Evolutionary conservation across 2,888 invertebrate genomes (phyloP).

Genomic region (Leptogaster cylindrica): DNA sequence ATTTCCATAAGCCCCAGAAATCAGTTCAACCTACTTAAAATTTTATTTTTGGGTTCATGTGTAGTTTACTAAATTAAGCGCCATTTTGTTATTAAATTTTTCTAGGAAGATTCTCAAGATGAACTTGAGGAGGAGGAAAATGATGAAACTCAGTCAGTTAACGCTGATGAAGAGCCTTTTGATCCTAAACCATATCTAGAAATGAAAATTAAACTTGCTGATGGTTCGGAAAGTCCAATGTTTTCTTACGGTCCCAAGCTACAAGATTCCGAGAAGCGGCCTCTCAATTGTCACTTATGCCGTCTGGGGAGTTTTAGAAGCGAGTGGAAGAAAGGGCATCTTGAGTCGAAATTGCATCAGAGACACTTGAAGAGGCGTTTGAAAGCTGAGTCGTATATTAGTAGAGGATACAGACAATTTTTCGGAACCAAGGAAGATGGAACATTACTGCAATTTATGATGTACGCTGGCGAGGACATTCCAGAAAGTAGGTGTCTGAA

Average conservation of each 20-base stretch:
- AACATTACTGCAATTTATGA: conserved; percentile 27
- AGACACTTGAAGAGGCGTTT: conserved; percentile 6
- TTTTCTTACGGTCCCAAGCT: conserved; percentile 45
- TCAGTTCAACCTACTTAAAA: neutral
- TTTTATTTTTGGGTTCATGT: no score
- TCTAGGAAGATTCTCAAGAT: neutral
- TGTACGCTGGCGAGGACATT: conserved; percentile 44
- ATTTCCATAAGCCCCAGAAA: no score
- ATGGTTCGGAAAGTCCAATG: conserved; percentile 37
- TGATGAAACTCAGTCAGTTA: neutral
- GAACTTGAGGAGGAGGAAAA: neutral
- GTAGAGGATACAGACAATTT: conserved; percentile 1
- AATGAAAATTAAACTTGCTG: conserved; percentile 39
- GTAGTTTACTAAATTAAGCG: neutral
- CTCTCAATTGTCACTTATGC: conserved; percentile 46
- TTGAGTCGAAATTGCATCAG: conserved; percentile 36
- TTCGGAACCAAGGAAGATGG: conserved; percentile 13
- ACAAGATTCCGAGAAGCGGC: conserved; percentile 39
- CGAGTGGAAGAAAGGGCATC: conserved; percentile 35
- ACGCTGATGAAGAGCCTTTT: neutral
- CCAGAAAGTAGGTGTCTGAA: conserved; percentile 45
- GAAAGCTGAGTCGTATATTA: conserved; percentile 15
- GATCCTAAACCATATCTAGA: neutral
- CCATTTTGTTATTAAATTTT: neutral
- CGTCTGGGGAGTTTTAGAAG: conserved; percentile 37